Percentiles rank a stretch among this genome's conserved stretches.
Evolutionary conservation across 2,888 invertebrate species (phyloP).

Genomic region (Acrobasis suavella): DNA sequence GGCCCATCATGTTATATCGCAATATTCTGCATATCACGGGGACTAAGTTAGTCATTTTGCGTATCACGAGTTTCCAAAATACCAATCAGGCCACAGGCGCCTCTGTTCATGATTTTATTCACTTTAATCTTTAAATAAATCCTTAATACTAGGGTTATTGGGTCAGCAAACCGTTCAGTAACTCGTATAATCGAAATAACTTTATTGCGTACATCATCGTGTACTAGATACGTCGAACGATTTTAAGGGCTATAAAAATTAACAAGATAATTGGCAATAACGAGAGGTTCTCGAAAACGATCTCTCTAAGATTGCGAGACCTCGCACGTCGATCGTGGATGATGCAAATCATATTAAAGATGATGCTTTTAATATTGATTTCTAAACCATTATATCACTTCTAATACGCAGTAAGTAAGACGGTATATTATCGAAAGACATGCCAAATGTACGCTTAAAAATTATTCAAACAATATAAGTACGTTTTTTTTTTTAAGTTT

Average conservation of each 20-base stretch:
- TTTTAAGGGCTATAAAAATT: slow-evolving; percentile 33
- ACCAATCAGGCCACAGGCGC: neutral
- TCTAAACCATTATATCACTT: slow-evolving; percentile 13
- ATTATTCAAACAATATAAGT: too few species aligned
- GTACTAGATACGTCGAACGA: slow-evolving; percentile 33
- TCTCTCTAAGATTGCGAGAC: slow-evolving; percentile 22
- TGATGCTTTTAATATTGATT: slow-evolving; percentile 6
- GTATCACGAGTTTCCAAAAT: neutral
- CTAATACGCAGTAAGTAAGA: neutral
- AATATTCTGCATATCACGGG: neutral
- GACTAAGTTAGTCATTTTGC: neutral
- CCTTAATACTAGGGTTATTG: slow-evolving; percentile 25
- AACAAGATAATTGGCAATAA: slow-evolving; percentile 34
- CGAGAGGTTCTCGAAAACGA: slow-evolving; percentile 27
- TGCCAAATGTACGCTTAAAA: too few species aligned
- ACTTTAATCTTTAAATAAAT: slow-evolving; percentile 30
- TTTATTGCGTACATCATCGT: slow-evolving; percentile 32
- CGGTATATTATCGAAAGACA: too few species aligned
- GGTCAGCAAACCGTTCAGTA: slow-evolving; percentile 36
- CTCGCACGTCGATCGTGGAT: neutral
- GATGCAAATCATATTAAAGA: slow-evolving; percentile 6
- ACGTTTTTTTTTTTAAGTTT: neutral
- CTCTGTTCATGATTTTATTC: neutral
- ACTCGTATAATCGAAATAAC: slow-evolving; percentile 30
- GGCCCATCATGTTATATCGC: neutral